Base-by-base conservation (phyloP, 2,888 invertebrate genomes). In the Drosophila meridionalis region DNA sequence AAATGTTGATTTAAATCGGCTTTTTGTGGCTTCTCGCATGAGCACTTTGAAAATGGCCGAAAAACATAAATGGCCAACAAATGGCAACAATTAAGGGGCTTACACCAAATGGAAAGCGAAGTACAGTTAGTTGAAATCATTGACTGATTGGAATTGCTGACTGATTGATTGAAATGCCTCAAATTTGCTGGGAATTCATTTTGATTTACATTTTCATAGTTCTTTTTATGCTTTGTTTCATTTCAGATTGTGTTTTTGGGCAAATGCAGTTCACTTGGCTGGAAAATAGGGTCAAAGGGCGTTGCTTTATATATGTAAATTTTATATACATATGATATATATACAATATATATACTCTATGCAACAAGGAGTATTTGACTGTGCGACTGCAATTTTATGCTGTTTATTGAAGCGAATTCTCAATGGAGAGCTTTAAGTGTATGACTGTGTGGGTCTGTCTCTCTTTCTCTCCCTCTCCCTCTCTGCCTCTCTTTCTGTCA, bases 241-340 rank as follows among this genome's bases (percentile, higher is more conserved):
- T 26, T 53, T 12, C 11, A 26, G 12, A 30, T 34, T 32, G 34
- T 20, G 52, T 34, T 20, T 20, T 20, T 36, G 7, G 2, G 20
- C 52, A 50, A 50, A 34, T 55, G 38, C 55, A 40, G 28, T n/a
- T 20, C 52, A 52, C 26, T 52, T 38, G 55, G n/a, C 28, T 28
- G 55, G 40, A 55, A 55, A 55, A 55, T 55, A 28, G 55, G 40
- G 55, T 55, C 38, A 55, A 40, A 38, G 38, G 1, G 32, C 9
- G 55, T 30, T 9, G n/a, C 3, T 26, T 53, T 7, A 32, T 50
- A 32, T 32, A 50, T 50, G n/a, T 32, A 28, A 28, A 14, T 30
- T 3, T 47, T 38, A 26, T 38, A 14, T 53, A 4, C 7, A 14
- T 26, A 6, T 14, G n/a, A 6, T 30, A 5, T 30, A n/a, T 50